Base-by-base conservation (phyloP, 1,140 invertebrate species). In the Tribolium madens region DNA sequence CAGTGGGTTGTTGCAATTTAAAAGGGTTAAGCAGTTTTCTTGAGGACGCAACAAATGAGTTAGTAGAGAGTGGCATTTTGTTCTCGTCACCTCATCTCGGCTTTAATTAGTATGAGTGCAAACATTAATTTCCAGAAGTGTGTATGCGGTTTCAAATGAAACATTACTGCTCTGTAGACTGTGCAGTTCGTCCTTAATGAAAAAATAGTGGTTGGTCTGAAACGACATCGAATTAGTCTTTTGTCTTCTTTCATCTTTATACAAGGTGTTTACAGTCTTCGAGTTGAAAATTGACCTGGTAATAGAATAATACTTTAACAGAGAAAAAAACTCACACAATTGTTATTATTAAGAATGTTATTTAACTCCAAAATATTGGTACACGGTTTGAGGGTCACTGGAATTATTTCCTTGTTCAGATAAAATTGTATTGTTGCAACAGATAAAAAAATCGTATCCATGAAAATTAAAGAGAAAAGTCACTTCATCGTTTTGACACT, bases 41-140 rank as follows among this genome's bases (percentile, higher is more conserved):
- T 12, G 21, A 64, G n/a, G 7, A 2, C 21, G 10, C 26, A 31
- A 31, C 21, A 64, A 33, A 31, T 33, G 57, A 64, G 57, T 33
- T 64, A 33, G 12, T 21, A 64, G 57, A 64, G 13, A 31, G 57
- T 64, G 26, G 21, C 26, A 33, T 64, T 64, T 64, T 64, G 57
- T 64, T 64, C 57, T 64, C 26, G 57, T 64, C 57, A 64, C 57
- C 57, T 64, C 57, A 64, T 64, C 57, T 64, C 26, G 57, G 26
- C 57, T 64, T 64, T 64, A 64, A 64, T 64, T 64, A 64, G 57
- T 64, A 64, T 10, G 26, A 64, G 57, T 64, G 57, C 57, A 64
- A 64, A 64, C 57, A 64, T 64, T 64, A 64, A 64, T 64, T 64
- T 64, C 57, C 57, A 64, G 57, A 33, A 64, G 57, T 64, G 57